Conservation (phyloP, 2,113 vertebrate species). For the Herpetotheres cachinnans region DNA sequence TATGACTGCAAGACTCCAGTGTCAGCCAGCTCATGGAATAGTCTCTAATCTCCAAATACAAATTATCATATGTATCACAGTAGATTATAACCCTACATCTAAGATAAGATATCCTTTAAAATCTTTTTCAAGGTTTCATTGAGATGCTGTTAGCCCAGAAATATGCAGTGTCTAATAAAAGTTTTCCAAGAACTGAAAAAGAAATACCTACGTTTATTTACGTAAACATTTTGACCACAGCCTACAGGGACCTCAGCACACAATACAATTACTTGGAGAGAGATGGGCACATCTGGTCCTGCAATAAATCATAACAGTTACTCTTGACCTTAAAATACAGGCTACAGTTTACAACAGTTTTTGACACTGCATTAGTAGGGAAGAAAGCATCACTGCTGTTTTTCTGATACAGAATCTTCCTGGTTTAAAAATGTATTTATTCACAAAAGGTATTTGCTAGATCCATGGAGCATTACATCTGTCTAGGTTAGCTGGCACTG, state of each 20-base stretch:
- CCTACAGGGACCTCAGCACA: neutral
- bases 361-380: neutral
- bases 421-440: neutral
- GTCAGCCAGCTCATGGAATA: neutral
- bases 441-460: neutral
- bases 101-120: neutral
- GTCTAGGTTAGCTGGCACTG: neutral
- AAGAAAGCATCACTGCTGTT: neutral
- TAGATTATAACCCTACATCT: neutral
- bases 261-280: neutral
- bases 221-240: neutral
- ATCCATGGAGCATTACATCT: neutral
- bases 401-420: neutral
- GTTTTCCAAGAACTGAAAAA: neutral
- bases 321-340: neutral
- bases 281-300: neutral
- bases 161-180: neutral
- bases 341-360: neutral
- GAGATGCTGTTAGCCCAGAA: neutral
- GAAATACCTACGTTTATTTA: neutral
- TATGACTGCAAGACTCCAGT: neutral
- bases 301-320: neutral
- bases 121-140: neutral
- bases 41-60: neutral
- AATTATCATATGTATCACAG: neutral